Evolutionary conservation across 2,888 invertebrate species (phyloP), one percentile per base, ranked within the genome.

Genomic region (Drosophila subquinaria): DNA sequence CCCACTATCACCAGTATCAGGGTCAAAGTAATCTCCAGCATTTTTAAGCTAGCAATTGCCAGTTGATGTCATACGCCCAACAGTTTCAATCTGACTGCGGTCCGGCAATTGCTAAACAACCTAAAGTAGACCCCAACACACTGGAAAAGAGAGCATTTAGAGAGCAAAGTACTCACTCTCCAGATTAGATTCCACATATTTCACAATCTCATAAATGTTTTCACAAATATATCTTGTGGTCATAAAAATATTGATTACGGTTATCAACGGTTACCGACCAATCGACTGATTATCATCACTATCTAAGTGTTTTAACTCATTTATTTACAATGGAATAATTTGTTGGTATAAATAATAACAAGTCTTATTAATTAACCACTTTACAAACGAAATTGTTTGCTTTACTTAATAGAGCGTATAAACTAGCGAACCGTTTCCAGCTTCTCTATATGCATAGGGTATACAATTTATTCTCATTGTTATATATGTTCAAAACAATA

Each of bases 11-110:
- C 23, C 4, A 73, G 53, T 17, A 63, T n/a, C 50, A 85, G 20
- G 20, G 50, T 13, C 64, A 83, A 33, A 47, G 88, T 80, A 42
- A 82, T 50, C 47, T 63, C 55, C 50, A 81, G 30, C 88, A 82
- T 82, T 27, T 27, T 10, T 62, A 33, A 33, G 0, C 30, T 11
- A 48, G 30, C 20, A 27, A 15, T 17, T 13, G 5, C 4, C 42
- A n/a, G 17, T n/a, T 38, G 60, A 48, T 62, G 47, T 61, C 13
- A 30, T 8, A 3, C 36, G 35, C 47, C 0, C 1, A 15, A 47
- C 38, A 13, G 15, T 42, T 66, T 2, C 5, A 38, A 42, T 30
- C 20, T 8, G 48, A 76, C 66, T 76, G 65, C 11, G 10, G 43
- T 43, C 27, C 11, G 27, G 10, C 11, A 40, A 52, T 11, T 45